phyloP scores from a whole-genome alignment of 2,888 invertebrate genomes.

The Hirtodrosophila duncani region DNA sequence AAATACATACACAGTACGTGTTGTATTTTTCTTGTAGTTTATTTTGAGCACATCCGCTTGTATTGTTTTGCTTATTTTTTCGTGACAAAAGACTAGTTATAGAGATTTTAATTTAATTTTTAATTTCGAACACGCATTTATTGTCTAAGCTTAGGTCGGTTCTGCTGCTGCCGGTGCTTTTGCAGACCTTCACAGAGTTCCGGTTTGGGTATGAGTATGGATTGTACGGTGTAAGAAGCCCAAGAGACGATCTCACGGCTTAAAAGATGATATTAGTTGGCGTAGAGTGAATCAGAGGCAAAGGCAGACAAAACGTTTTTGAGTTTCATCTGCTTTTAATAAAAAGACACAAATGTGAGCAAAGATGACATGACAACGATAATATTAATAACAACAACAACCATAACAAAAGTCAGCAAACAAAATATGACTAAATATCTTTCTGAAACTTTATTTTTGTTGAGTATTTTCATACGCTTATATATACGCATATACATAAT shows the following conservation, averaged over 20 bases:
- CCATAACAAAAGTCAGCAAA: conserved; percentile 11
- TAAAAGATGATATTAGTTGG: conserved; percentile 43
- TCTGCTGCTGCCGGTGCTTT: conserved; percentile 26
- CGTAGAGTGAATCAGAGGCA: conserved; percentile 49
- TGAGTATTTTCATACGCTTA: conserved; percentile 9
- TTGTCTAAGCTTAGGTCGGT: conserved; percentile 22
- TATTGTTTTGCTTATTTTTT: conserved; percentile 21
- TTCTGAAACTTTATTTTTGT: conserved; percentile 33
- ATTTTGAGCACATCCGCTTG: conserved; percentile 34
- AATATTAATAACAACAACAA: neutral
- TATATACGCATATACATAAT: conserved; percentile 22
- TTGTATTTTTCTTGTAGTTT: conserved; percentile 26
- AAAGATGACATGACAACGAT: conserved; percentile 17
- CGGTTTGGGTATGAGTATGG: conserved; percentile 41
- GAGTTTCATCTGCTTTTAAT: conserved; percentile 17
- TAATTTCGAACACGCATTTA: conserved; percentile 45
- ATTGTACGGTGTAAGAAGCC: conserved; percentile 9
- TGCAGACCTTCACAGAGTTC: conserved; percentile 48
- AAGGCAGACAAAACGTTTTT: neutral
- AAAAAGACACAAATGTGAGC: conserved; percentile 18
- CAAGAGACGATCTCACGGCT: conserved; percentile 38
- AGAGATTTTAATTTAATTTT: conserved; percentile 20
- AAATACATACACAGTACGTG: conserved; percentile 45
- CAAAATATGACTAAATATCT: conserved; percentile 31
- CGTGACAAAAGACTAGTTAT: conserved; percentile 58